Evolutionary conservation across 2,113 vertebrate genomes (phyloP).

Genomic region (Calonectris borealis): DNA sequence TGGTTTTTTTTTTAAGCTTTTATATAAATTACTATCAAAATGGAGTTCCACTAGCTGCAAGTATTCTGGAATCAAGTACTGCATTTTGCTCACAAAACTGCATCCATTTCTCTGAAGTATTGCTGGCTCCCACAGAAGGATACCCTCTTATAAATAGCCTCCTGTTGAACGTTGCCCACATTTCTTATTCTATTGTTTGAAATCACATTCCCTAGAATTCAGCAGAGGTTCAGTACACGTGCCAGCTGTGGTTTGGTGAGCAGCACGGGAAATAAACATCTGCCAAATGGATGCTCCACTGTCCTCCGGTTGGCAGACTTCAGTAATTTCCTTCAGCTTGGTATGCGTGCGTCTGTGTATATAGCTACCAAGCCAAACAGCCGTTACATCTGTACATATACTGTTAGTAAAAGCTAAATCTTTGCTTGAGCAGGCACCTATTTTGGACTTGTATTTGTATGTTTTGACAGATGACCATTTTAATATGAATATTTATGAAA

Average conservation of each 20-base stretch:
- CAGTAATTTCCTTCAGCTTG: background rate
- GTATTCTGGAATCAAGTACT: background rate
- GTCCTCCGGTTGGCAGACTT: background rate
- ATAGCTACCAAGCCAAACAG: background rate
- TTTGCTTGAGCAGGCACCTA: background rate
- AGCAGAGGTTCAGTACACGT: background rate
- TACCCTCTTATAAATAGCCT: background rate
- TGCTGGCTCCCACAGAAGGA: background rate
- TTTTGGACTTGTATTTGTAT: background rate
- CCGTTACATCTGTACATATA: background rate
- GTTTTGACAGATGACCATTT: background rate
- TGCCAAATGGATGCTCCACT: background rate
- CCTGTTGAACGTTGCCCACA: background rate
- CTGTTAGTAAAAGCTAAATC: background rate
- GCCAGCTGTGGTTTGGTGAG: background rate
- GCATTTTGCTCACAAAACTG: background rate
- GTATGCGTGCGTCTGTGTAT: background rate
- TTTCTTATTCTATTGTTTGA: background rate
- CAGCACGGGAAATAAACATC: constrained; percentile 19
- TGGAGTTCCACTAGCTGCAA: background rate
- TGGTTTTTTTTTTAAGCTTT: background rate
- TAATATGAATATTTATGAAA: constrained; percentile 7
- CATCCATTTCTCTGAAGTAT: background rate
- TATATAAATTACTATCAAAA: background rate
- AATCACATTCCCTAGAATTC: constrained; percentile 3